phyloP scores from a whole-genome alignment of 2,888 invertebrate genomes.

The Plagiodera versicolora region DNA sequence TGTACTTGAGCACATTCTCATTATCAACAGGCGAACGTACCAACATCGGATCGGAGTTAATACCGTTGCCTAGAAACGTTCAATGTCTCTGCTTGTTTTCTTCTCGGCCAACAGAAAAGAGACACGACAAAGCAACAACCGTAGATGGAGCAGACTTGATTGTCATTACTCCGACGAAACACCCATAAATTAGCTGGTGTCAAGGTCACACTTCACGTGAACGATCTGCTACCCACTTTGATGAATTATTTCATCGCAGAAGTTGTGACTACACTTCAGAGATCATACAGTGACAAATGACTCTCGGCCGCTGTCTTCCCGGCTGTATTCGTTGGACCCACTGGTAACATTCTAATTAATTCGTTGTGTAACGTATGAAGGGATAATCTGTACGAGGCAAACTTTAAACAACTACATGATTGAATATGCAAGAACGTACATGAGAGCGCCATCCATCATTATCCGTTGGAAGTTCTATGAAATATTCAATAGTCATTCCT shows the following conservation, averaged over 20 bases:
- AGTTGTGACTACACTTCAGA: not conserved
- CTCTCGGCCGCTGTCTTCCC: not conserved
- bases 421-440: not conserved
- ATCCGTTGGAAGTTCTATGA: too few relatives aligned
- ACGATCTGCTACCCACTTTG: not conserved
- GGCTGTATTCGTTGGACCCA: not conserved
- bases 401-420: not conserved
- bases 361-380: not conserved
- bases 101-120: constrained; percentile 41
- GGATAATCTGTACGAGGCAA: not conserved
- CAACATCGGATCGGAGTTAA: constrained; percentile 27
- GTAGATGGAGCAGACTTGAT: constrained; percentile 43
- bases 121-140: constrained; percentile 43
- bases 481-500: too few relatives aligned
- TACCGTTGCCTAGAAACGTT: constrained; percentile 37
- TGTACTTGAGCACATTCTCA: constrained; percentile 24
- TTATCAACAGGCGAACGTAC: constrained; percentile 18
- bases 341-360: not conserved
- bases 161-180: too few relatives aligned
- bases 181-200: too few relatives aligned
- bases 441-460: too few relatives aligned
- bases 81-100: constrained; percentile 36
- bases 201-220: not conserved
- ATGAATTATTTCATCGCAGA: not conserved
- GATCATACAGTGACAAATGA: not conserved